Evolutionary conservation across 2,888 invertebrate species (phyloP).

Genomic region (Bombylius major): DNA sequence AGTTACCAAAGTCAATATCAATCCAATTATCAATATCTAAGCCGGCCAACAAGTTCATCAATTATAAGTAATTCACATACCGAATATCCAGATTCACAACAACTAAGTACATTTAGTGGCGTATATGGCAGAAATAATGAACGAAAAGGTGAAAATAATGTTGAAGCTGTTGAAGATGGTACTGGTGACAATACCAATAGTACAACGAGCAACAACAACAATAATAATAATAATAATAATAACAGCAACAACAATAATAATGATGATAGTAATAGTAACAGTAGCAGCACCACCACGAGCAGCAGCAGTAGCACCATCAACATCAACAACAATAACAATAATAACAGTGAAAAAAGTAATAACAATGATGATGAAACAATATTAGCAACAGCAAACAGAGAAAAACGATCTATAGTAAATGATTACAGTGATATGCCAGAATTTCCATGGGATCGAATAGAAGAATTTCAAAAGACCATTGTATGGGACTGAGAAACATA

Average conservation of each 20-base stretch:
- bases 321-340: slow-evolving; percentile 13
- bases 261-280: slow-evolving; percentile 6
- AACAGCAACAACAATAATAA: not conserved
- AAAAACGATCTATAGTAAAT: slow-evolving; percentile 21
- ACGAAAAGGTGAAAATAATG: slow-evolving; percentile 27
- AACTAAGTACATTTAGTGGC: slow-evolving; percentile 28
- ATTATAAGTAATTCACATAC: slow-evolving; percentile 14
- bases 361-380: slow-evolving; percentile 12
- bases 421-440: slow-evolving; percentile 41
- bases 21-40: slow-evolving; percentile 33
- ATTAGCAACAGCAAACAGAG: slow-evolving; percentile 13
- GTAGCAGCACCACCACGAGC: slow-evolving; percentile 11
- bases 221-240: not conserved
- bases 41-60: slow-evolving; percentile 30
- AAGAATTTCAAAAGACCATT: slow-evolving; percentile 53
- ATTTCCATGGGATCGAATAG: slow-evolving; percentile 69
- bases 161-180: slow-evolving; percentile 15
- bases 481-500: slow-evolving; percentile 48
- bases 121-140: slow-evolving; percentile 34
- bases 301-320: slow-evolving; percentile 7
- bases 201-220: not conserved
- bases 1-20: slow-evolving; percentile 23
- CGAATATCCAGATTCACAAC: slow-evolving; percentile 27
- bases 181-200: slow-evolving; percentile 12
- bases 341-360: slow-evolving; percentile 8